phyloP scores from a whole-genome alignment of 2,113 vertebrate genomes.

The Pelvicachromis taeniatus region DNA sequence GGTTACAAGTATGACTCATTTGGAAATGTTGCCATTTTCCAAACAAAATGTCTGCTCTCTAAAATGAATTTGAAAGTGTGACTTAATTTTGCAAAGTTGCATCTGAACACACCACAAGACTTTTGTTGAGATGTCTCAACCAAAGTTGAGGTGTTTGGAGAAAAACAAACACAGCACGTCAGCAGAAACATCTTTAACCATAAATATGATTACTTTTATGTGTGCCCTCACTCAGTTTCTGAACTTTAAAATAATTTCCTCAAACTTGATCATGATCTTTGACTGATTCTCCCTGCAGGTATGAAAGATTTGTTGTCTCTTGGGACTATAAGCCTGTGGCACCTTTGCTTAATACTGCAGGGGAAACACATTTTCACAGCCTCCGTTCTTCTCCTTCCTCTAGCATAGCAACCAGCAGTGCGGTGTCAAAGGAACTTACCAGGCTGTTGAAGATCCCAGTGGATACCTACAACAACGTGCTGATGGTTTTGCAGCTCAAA shows the following conservation, averaged over 20 bases:
- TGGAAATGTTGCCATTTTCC: neutral
- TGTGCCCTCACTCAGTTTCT: neutral
- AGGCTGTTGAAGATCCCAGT: constrained; percentile 96
- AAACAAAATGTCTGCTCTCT: neutral
- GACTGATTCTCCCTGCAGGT: neutral
- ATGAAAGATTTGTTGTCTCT: neutral
- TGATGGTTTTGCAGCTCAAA: constrained; percentile 93
- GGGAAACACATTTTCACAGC: neutral
- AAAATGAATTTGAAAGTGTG: accelerated
- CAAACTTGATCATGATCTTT: neutral
- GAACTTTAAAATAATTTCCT: neutral
- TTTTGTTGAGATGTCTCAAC: too few species aligned
- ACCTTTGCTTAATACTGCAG: accelerated
- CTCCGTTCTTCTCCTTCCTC: neutral
- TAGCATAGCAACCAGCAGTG: constrained; percentile 97
- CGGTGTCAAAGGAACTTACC: constrained; percentile 97
- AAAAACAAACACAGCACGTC: neutral
- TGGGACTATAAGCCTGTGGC: neutral
- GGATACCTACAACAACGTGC: constrained; percentile 94
- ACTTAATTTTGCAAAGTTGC: neutral
- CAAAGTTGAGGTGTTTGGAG: neutral
- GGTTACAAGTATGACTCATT: accelerated
- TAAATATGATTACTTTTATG: accelerated
- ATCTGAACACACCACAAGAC: neutral
- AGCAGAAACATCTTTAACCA: neutral